Conservation (phyloP, 2,888 invertebrate genomes). For the Strigamia transsilvanica region DNA sequence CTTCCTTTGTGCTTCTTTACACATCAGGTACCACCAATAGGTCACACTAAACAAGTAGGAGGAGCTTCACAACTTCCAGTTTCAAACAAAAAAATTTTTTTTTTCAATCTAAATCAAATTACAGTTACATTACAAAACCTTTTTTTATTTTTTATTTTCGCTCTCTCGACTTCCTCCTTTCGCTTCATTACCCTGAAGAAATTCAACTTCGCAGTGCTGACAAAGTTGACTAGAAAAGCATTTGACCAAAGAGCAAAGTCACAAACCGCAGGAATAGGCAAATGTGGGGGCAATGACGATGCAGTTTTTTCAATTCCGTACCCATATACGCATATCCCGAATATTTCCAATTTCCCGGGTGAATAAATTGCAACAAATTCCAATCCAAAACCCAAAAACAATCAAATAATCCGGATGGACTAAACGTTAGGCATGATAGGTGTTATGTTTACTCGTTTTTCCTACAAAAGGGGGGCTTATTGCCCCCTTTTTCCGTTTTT, state of each 20-base stretch:
- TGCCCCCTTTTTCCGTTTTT: too few relatives aligned
- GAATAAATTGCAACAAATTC: constrained; percentile 21
- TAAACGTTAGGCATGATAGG: too few relatives aligned
- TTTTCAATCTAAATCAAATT: constrained; percentile 5
- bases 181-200: constrained; percentile 20
- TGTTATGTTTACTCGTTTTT: too few relatives aligned
- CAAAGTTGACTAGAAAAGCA: constrained; percentile 12
- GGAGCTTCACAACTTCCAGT: not conserved
- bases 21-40: constrained; percentile 11
- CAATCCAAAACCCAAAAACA: not conserved
- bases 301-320: not conserved
- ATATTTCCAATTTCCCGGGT: constrained; percentile 6
- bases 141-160: not conserved
- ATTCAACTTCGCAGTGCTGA: not conserved
- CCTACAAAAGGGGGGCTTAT: too few relatives aligned
- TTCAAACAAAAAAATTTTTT: not conserved
- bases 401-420: too few relatives aligned
- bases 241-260: constrained; percentile 31
- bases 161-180: not conserved
- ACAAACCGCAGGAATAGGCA: constrained; percentile 15
- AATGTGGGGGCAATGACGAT: constrained; percentile 27
- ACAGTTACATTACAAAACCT: not conserved
- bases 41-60: constrained; percentile 24
- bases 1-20: constrained; percentile 17
- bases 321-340: not conserved